Conservation (phyloP, 2,797 vertebrate genomes). For the Tapera naevia region DNA sequence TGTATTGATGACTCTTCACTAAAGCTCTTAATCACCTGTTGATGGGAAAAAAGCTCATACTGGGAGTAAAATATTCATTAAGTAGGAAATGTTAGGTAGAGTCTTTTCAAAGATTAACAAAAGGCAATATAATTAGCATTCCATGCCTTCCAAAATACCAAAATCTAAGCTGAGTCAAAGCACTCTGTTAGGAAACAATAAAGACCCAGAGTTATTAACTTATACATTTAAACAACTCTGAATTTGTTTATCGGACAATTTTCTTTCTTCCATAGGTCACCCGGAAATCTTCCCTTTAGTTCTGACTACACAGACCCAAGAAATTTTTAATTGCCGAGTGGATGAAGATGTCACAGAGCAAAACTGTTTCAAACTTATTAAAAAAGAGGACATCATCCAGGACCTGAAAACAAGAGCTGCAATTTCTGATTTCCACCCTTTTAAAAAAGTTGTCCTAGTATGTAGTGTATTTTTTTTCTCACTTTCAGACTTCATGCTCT, state of each 20-base stretch:
- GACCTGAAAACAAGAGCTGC: constrained; percentile 87
- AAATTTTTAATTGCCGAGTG: constrained; percentile 84
- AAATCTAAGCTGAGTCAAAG: neutral
- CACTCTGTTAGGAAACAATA: neutral
- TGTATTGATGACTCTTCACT: neutral
- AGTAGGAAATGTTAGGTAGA: neutral
- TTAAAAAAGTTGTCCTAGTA: constrained; percentile 86
- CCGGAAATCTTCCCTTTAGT: constrained; percentile 89
- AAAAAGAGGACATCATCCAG: constrained; percentile 86
- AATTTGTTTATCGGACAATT: neutral
- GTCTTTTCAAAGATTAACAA: neutral
- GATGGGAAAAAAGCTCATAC: neutral
- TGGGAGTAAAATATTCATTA: neutral
- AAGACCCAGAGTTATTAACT: neutral
- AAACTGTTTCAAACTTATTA: constrained; percentile 85
- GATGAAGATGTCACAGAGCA: constrained; percentile 86
- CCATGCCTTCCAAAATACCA: neutral
- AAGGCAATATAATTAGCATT: neutral
- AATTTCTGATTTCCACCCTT: constrained; percentile 90
- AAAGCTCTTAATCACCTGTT: neutral
- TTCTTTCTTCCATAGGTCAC: constrained; percentile 74
- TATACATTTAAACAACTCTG: neutral
- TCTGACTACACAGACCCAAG: constrained; percentile 89
- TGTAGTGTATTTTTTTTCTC: constrained; percentile 27
- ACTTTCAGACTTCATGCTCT: neutral